Conservation (phyloP, 2,797 vertebrate genomes). For the Galago senegalensis region DNA sequence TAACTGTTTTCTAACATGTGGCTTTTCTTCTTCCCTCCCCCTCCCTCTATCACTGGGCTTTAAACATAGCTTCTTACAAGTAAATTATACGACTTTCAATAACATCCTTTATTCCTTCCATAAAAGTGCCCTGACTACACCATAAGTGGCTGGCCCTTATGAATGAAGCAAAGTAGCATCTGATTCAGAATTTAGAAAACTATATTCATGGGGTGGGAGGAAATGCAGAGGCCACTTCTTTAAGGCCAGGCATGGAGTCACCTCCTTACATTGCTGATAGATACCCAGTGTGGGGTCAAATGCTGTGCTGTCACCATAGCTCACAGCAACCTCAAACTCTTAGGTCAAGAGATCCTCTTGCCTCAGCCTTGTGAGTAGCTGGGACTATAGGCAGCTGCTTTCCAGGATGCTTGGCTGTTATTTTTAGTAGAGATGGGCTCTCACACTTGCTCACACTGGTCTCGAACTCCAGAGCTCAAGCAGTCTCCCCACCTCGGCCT, state of each 20-base stretch:
- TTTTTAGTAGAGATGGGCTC: too few relatives aligned
- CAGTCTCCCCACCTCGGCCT: too few relatives aligned
- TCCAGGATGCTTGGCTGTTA: too few relatives aligned
- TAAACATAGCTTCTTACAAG: conserved; percentile 19
- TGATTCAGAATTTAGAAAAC: conserved; percentile 33
- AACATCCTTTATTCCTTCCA: conserved; percentile 44
- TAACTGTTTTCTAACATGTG: not conserved
- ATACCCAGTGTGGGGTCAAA: not conserved
- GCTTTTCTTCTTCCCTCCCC: conserved; percentile 5
- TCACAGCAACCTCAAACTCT: too few relatives aligned
- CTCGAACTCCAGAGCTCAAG: too few relatives aligned
- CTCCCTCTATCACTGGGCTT: not conserved
- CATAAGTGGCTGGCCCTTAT: not conserved
- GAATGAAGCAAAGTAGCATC: conserved; percentile 51
- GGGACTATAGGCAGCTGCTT: too few relatives aligned
- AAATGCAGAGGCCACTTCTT: not conserved
- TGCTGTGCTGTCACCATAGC: not conserved
- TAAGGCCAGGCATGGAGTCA: not conserved
- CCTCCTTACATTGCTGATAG: not conserved
- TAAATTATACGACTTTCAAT: not conserved
- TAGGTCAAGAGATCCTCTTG: too few relatives aligned
- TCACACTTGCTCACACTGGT: too few relatives aligned
- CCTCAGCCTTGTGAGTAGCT: too few relatives aligned
- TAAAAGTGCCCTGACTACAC: not conserved
- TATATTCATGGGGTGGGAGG: not conserved